Evolutionary conservation across 2,113 vertebrate species (phyloP), one percentile per base, ranked within the genome.

Genomic region (Trematocara marginatum): DNA sequence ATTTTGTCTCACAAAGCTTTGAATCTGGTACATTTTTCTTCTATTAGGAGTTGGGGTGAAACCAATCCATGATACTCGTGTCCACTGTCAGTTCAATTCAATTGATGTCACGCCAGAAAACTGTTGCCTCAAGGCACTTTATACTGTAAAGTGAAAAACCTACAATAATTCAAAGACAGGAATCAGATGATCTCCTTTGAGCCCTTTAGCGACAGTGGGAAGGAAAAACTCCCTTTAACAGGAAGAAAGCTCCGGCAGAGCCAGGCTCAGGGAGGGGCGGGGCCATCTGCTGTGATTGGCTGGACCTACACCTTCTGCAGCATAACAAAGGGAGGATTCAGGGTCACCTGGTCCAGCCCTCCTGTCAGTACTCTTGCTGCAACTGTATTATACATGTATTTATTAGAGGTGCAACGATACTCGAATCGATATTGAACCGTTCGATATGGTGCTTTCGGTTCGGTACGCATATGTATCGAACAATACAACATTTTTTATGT

Each of bases 241-340:
- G 56, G 1, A 59, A 59, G 56, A 59, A 59, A 59, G 8, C 56
- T 18, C 5, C 2, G 0, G 0, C 56, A 57, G 35, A 35, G 3
- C 35, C 8, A 38, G 1, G 56, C 56, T 34, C 56, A 59, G 8
- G 56, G 3, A 59, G 29, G 56, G 56, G 56, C 1, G 1, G 56
- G 0, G 56, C 26, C 56, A 59, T 34, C 56, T 59, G 56, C 56
- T 59, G 56, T 0, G 29, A 59, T 0, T 0, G 56, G 56, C 4
- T 59, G 56, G 56, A 0, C 57, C 0, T 6, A 35, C 15, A 1
- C 3, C 57, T 61, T 18, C 1, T 34, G 57, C 57, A 34, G 57
- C 57, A 61, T 61, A 61, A 34, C 8, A 0, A 61, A 34, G 3
- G 29, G 29, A 34, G 57, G 57, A 34, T 34, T 0, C 57, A 34